Evolutionary conservation across 2,113 vertebrate genomes (phyloP).

Genomic region (Raja brachyura): DNA sequence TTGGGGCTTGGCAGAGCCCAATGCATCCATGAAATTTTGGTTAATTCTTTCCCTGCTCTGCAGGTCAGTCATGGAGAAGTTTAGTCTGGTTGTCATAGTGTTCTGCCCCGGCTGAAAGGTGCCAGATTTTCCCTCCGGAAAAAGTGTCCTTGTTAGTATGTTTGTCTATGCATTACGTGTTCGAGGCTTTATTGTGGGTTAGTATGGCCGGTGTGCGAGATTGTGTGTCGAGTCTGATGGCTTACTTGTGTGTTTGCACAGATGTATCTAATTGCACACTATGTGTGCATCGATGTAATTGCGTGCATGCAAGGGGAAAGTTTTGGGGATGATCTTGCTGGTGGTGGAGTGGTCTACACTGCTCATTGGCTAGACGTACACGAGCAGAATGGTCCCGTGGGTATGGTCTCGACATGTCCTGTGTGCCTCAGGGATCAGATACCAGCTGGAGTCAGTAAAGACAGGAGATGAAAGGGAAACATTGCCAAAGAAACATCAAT

Average conservation of each 20-base stretch:
- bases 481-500: not conserved
- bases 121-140: not conserved
- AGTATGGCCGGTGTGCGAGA: no score
- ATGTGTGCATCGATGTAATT: not conserved
- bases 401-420: not conserved
- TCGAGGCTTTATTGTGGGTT: not conserved
- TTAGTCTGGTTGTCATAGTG: constrained; percentile 29
- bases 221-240: no score
- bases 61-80: constrained; percentile 6
- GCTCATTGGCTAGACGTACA: not conserved
- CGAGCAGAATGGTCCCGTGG: not conserved
- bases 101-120: not conserved
- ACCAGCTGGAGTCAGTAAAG: not conserved
- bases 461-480: not conserved
- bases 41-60: not conserved
- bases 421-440: not conserved
- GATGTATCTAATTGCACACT: no score
- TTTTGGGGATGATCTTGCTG: not conserved
- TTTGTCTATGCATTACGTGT: not conserved
- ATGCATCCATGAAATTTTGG: constrained; percentile 22
- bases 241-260: no score
- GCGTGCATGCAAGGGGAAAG: not conserved
- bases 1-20: not conserved
- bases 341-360: not conserved
- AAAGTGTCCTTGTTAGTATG: not conserved